Base-by-base conservation (phyloP, 2,888 invertebrate species). In the Notodonta dromedarius region DNA sequence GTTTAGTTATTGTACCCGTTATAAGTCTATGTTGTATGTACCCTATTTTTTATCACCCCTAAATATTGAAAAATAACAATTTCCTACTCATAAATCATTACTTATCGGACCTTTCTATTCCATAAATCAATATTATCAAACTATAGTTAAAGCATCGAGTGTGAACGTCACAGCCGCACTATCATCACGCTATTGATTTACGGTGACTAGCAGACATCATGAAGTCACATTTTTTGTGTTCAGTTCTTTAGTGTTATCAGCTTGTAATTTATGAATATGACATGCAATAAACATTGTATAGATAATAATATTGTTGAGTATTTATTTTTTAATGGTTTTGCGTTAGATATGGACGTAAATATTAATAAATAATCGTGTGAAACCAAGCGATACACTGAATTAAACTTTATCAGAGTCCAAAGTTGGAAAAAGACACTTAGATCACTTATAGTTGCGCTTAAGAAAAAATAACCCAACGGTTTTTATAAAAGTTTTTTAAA, bases 141-240 rank as follows among this genome's bases (percentile, higher is more conserved):
- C 24, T 44, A 3, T 24, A 16, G 24, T 16, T 44, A 13, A 44
- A 14, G 14, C 12, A 12, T 42, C 16, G 40, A 55, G 56, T 56
- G 56, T 56, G 56, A 53, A 14, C 53, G n/a, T 56, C 44, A 44
- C 44, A 12, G 24, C 6, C 39, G 56, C 16, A 39, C 24, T 56
- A 56, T 56, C 55, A 12, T 55, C 40, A 24, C 16, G 44, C 56
- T 24, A 42, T 56, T 69, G 71, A 73, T 63, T 70, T 66, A 73
- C 65, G 62, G 58, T 62, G 39, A 58, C 57, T 60, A 63, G 62
- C 65, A 65, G 65, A 67, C 63, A 65, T 66, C 63, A 62, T 65
- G 65, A 67, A 68, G 60, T 63, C 24, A 60, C 60, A 3, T 40
- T 55, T 55, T 52, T 52, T 32, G 52, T 52, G 11, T 50, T 50